Conservation (phyloP, 2,797 vertebrate genomes). For the Synanceia verrucosa region DNA sequence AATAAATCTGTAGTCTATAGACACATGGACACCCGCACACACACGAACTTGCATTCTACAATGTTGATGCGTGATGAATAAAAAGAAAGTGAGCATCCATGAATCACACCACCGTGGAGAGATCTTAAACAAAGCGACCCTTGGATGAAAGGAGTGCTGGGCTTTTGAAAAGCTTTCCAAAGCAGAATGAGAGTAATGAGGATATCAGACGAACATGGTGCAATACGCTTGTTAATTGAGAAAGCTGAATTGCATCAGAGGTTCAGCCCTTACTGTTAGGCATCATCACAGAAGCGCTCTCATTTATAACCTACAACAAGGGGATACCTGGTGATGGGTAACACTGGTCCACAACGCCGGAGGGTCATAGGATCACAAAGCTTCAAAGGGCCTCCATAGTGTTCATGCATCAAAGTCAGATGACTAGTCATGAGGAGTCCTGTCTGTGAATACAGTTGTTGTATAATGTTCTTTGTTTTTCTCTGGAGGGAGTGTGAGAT, state of each 20-base stretch:
- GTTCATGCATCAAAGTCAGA: background rate
- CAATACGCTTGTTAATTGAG: slow-evolving; percentile 66
- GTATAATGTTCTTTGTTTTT: background rate
- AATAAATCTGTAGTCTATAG: slow-evolving; percentile 56
- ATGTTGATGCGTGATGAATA: slow-evolving; percentile 47
- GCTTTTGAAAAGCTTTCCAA: slow-evolving; percentile 65
- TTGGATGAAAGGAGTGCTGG: slow-evolving; percentile 63
- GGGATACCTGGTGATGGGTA: background rate
- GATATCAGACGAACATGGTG: slow-evolving; percentile 59
- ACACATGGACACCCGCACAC: slow-evolving; percentile 40
- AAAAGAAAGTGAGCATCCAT: slow-evolving; percentile 45
- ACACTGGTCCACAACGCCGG: background rate
- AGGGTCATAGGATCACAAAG: background rate
- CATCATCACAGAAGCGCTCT: background rate
- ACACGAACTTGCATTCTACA: slow-evolving; percentile 24
- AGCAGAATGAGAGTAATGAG: slow-evolving; percentile 67
- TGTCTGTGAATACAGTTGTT: background rate
- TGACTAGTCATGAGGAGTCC: background rate
- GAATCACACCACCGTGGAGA: slow-evolving; percentile 61
- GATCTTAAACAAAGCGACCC: slow-evolving; percentile 63
- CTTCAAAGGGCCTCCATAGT: background rate
- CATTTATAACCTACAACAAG: background rate
- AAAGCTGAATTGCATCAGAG: slow-evolving; percentile 67
- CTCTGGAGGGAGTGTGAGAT: background rate
- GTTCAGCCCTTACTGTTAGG: slow-evolving; percentile 19